Conservation (phyloP, 2,888 invertebrate species). For the Caenorhabditis plicata region DNA sequence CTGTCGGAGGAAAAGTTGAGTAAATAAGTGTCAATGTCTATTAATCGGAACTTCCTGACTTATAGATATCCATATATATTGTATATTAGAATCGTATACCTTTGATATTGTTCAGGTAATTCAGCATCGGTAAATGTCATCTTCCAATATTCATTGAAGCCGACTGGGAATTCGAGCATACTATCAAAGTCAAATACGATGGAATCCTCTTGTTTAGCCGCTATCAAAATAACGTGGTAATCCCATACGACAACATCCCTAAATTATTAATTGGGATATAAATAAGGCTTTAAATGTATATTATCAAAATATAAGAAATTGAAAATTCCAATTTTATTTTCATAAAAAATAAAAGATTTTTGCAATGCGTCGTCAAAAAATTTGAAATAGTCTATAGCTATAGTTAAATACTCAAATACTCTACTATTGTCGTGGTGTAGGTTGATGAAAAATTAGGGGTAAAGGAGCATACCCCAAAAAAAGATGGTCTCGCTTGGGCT, state of each 20-base stretch:
- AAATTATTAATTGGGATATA: too few species aligned
- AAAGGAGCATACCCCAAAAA: too few species aligned
- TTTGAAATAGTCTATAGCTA: too few species aligned
- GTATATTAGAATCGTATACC: neutral
- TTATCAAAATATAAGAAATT: neutral
- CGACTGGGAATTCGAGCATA: conserved; percentile 18
- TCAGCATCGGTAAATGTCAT: conserved; percentile 14
- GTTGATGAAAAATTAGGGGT: too few species aligned
- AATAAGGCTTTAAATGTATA: neutral
- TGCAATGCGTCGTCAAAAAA: too few species aligned
- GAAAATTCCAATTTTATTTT: neutral
- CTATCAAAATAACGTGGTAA: conserved; percentile 44
- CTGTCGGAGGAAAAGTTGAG: conserved; percentile 29
- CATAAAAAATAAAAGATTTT: neutral
- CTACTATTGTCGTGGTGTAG: too few species aligned
- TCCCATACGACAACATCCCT: conserved; percentile 44
- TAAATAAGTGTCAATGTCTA: conserved; percentile 16
- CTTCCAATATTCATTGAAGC: conserved; percentile 18
- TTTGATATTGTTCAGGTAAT: conserved; percentile 7
- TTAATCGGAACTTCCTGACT: conserved; percentile 36
- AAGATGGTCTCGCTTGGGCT: too few species aligned
- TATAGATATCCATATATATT: neutral
- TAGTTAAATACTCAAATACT: too few species aligned
- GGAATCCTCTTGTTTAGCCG: neutral
- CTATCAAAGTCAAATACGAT: conserved; percentile 40